Percentiles rank a stretch among this genome's conserved stretches.
These are phyloP conservation scores for Amaurobius ferox DNA, from an alignment of 2,888 invertebrate species.

Conservation along the genomic window DNA sequence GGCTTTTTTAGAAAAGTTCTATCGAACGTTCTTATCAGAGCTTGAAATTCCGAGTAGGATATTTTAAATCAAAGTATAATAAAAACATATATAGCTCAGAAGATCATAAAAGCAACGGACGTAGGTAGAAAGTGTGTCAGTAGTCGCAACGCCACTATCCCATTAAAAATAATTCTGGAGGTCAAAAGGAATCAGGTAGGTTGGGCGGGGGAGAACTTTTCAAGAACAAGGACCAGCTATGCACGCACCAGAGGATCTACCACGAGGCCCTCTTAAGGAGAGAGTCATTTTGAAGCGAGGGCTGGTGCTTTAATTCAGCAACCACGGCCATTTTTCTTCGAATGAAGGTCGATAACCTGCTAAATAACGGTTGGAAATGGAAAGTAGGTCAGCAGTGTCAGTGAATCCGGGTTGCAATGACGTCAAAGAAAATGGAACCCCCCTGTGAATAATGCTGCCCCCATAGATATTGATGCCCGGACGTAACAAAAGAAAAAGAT, in stretches of 20 bases:
- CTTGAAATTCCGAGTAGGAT: too few species aligned
- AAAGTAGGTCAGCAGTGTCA: background rate
- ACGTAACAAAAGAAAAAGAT: background rate
- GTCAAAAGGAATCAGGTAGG: background rate
- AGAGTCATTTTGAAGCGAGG: background rate
- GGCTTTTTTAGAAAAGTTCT: too few species aligned
- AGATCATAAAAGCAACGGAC: background rate
- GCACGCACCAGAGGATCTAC: background rate
- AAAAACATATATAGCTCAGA: background rate
- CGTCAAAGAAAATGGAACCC: background rate
- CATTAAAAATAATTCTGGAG: background rate
- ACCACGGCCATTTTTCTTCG: background rate
- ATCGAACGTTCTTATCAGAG: too few species aligned
- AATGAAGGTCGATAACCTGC: background rate
- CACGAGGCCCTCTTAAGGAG: background rate
- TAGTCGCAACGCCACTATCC: background rate
- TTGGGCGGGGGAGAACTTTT: background rate
- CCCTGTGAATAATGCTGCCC: background rate
- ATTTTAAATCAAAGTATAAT: background rate
- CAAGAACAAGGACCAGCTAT: background rate
- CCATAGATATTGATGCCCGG: background rate
- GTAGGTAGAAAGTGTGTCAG: background rate
- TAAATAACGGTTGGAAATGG: background rate
- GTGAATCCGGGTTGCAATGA: constrained; percentile 4
- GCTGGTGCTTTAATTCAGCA: background rate